A percentile compares a stretch with the other conserved stretches of the same genome.
Evolutionary conservation across 2,113 vertebrate genomes (phyloP).

Genomic region (Neopipo cinnamomea): DNA sequence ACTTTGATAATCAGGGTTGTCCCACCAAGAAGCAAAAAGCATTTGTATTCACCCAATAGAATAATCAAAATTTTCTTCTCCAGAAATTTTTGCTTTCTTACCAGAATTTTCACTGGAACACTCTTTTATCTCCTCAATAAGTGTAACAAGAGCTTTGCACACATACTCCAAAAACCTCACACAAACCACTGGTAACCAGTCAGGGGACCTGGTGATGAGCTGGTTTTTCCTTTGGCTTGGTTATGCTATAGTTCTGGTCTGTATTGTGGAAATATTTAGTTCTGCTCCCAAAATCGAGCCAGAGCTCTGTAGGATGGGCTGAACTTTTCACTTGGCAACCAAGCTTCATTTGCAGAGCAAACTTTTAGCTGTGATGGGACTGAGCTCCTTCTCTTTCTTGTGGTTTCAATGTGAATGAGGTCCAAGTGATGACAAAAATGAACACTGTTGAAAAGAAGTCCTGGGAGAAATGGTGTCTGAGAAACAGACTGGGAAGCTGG

Average conservation of each 20-base stretch:
- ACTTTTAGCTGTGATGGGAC: slow-evolving; percentile 13
- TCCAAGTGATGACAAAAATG: slow-evolving; percentile 21
- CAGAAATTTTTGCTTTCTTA: not conserved
- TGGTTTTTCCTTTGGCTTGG: slow-evolving; percentile 64
- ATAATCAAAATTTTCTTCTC: not conserved
- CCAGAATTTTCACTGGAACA: not conserved
- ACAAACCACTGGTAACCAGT: slow-evolving; percentile 19
- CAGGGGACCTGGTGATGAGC: slow-evolving; percentile 28
- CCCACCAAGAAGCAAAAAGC: not conserved
- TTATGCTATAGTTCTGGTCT: slow-evolving; percentile 34
- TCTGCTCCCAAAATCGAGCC: slow-evolving; percentile 15
- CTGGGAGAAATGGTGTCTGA: slow-evolving; percentile 4
- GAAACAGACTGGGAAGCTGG: not conserved
- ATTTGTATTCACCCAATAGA: not conserved
- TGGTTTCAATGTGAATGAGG: not conserved
- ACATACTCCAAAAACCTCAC: not conserved
- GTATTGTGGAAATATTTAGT: slow-evolving; percentile 57
- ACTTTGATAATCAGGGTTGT: not conserved
- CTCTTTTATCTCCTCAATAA: not conserved
- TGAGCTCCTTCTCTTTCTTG: slow-evolving; percentile 35
- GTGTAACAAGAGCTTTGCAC: not conserved
- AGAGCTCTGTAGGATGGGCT: slow-evolving; percentile 34
- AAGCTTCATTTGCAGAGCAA: slow-evolving; percentile 29
- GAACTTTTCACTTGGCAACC: slow-evolving; percentile 49
- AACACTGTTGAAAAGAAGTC: not conserved